phyloP scores from a whole-genome alignment of 2,113 vertebrate genomes.

The Setophaga coronata region DNA sequence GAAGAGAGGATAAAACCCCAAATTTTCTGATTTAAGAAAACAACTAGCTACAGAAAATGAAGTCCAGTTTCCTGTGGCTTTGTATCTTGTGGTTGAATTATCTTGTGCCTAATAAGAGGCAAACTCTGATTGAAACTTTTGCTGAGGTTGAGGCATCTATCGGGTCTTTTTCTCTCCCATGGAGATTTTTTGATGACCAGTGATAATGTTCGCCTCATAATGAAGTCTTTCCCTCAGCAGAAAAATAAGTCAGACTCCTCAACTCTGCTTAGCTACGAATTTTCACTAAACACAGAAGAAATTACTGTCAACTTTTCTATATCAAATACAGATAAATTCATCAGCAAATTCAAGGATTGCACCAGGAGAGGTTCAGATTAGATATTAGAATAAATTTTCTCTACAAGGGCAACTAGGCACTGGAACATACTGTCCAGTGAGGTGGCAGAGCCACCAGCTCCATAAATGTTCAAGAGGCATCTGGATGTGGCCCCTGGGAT shows the following conservation, averaged over 20 bases:
- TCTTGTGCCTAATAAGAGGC: neutral
- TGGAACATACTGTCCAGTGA: neutral
- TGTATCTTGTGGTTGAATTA: slow-evolving; percentile 2
- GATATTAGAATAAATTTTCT: neutral
- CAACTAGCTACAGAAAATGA: slow-evolving; percentile 8
- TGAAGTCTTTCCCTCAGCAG: neutral
- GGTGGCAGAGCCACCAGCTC: neutral
- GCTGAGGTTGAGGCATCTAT: neutral
- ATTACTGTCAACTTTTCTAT: neutral
- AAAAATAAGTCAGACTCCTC: neutral
- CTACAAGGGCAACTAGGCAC: neutral
- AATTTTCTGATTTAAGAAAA: slow-evolving; percentile 24
- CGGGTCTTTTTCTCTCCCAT: neutral
- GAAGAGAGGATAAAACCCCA: slow-evolving; percentile 15
- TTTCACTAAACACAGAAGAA: neutral
- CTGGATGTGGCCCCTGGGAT: neutral
- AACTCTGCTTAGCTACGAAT: neutral
- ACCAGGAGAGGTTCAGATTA: neutral
- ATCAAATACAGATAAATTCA: neutral
- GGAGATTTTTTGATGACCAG: neutral
- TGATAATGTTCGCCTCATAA: neutral
- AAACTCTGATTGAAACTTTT: neutral
- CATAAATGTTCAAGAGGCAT: neutral
- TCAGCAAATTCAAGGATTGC: neutral
- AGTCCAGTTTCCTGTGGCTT: slow-evolving; percentile 17